Evolutionary conservation across 2,797 vertebrate genomes (phyloP).

Genomic region (Odontamblyopus lacepedii): DNA sequence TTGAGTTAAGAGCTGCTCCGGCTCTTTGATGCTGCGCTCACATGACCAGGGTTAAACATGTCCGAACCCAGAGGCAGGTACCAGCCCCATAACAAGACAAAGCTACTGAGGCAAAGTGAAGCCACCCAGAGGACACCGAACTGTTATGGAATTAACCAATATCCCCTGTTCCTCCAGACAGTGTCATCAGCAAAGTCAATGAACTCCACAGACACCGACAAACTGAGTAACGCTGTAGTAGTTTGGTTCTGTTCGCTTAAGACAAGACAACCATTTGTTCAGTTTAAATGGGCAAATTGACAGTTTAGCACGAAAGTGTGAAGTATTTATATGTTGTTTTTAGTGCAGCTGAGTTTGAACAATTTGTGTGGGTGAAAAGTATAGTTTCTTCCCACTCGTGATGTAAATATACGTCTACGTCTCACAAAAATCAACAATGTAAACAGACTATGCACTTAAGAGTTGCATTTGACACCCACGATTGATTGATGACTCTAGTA

Average conservation of each 20-base stretch:
- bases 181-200: background rate
- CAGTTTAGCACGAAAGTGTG: background rate
- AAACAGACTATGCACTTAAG: too few relatives aligned
- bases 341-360: too few relatives aligned
- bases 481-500: too few relatives aligned
- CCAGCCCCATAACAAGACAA: constrained; percentile 16
- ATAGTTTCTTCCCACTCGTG: background rate
- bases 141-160: constrained; percentile 3
- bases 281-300: background rate
- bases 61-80: constrained; percentile 22
- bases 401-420: background rate
- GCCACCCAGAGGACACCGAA: constrained; percentile 8
- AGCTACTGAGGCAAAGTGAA: background rate
- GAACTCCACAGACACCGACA: background rate
- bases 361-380: background rate
- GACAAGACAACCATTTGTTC: background rate
- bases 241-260: background rate
- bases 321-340: too few relatives aligned
- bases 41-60: constrained; percentile 37
- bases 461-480: too few relatives aligned
- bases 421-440: background rate
- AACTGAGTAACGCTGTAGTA: background rate
- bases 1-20: constrained; percentile 53
- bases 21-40: constrained; percentile 45
- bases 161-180: background rate